Evolutionary conservation across 1,140 invertebrate genomes (phyloP).

Genomic region (Drosophila teissieri): DNA sequence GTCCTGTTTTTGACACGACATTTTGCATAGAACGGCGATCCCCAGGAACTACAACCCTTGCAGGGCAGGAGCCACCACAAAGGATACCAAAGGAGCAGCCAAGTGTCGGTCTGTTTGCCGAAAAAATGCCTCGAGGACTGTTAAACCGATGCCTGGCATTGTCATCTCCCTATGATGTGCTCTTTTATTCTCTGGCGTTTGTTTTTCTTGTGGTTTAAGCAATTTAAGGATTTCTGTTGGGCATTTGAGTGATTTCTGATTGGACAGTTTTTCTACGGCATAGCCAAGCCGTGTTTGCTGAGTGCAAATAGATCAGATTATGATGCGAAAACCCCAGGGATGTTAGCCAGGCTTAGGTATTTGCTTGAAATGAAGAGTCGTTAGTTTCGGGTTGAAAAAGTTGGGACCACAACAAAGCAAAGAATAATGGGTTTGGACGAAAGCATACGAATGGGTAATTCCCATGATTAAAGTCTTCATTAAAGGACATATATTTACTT

Average conservation of each 20-base stretch:
- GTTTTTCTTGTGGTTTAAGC: constrained; percentile 51
- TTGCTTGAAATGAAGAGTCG: constrained; percentile 8
- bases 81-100: constrained; percentile 56
- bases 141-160: constrained; percentile 42
- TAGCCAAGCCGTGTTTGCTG: constrained; percentile 13
- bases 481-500: not conserved
- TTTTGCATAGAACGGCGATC: constrained; percentile 53
- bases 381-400: not conserved
- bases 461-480: not conserved
- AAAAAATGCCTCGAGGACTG: constrained; percentile 63
- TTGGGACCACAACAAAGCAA: not conserved
- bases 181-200: constrained; percentile 19
- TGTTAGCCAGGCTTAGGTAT: constrained; percentile 27
- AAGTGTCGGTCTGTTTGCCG: constrained; percentile 74
- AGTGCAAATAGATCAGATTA: constrained; percentile 42
- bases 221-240: constrained; percentile 59
- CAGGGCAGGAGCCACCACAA: constrained; percentile 51
- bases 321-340: constrained; percentile 17
- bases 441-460: not conserved
- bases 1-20: constrained; percentile 61
- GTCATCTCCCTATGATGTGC: constrained; percentile 23
- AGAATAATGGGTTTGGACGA: not conserved
- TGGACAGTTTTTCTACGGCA: constrained; percentile 12
- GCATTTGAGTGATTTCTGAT: constrained; percentile 50
- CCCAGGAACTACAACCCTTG: constrained; percentile 43